Conservation (phyloP, 2,113 vertebrate genomes). For the Platichthys stellatus region DNA sequence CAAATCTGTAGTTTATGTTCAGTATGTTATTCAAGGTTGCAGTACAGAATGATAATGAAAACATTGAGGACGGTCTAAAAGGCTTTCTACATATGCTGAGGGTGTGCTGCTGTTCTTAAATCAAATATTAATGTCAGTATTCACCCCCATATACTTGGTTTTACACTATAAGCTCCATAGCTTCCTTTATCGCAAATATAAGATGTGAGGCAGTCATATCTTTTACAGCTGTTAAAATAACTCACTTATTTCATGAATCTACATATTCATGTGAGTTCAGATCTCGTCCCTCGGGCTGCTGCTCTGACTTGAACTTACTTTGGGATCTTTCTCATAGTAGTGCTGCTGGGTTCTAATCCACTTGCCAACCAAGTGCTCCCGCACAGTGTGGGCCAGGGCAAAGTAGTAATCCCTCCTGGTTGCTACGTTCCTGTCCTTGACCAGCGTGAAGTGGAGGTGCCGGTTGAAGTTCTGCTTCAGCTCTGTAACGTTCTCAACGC, state of each 20-base stretch:
- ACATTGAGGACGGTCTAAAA: slow-evolving; percentile 7
- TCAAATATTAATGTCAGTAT: not conserved
- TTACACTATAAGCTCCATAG: not conserved
- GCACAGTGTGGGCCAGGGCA: slow-evolving; percentile 89
- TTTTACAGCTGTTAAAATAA: not conserved
- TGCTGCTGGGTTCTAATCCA: slow-evolving; percentile 95
- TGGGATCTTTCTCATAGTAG: slow-evolving; percentile 94
- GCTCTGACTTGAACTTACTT: slow-evolving; percentile 79
- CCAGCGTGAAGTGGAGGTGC: slow-evolving; percentile 91
- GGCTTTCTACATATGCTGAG: not conserved
- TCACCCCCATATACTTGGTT: not conserved
- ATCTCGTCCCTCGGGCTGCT: not conserved
- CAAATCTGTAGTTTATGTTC: not conserved
- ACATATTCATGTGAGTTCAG: not conserved
- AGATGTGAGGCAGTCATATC: not conserved
- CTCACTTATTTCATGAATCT: no score
- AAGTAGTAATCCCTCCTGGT: slow-evolving; percentile 91
- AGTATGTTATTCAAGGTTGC: not conserved
- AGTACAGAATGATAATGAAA: not conserved
- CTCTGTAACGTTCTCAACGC: slow-evolving; percentile 88
- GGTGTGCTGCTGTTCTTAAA: not conserved
- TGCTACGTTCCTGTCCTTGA: slow-evolving; percentile 93
- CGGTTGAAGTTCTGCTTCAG: slow-evolving; percentile 91
- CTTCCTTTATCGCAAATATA: not conserved
- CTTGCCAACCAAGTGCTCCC: slow-evolving; percentile 90